Evolutionary conservation across 2,888 invertebrate genomes (phyloP).

Genomic region (Diarsia brunnea): DNA sequence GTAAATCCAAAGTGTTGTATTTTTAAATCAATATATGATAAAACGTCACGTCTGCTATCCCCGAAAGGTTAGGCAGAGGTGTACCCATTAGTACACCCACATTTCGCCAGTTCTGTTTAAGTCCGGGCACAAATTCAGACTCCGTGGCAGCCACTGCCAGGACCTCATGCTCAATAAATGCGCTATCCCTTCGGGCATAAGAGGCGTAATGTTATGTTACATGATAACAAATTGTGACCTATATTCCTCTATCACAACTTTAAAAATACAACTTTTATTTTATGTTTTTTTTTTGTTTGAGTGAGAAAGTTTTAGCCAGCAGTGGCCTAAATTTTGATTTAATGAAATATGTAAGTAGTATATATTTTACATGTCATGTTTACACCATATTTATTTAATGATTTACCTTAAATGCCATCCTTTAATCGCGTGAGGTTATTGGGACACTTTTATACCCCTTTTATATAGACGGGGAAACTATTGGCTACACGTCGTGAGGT

Average conservation of each 20-base stretch:
- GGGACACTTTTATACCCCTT: not conserved
- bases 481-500: too few species aligned
- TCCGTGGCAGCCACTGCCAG: too few species aligned
- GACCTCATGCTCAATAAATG: too few species aligned
- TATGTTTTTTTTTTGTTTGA: not conserved
- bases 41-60: too few species aligned
- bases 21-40: not conserved
- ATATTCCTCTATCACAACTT: not conserved
- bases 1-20: not conserved
- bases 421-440: not conserved
- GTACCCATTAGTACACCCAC: too few species aligned
- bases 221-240: not conserved
- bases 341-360: slow-evolving; percentile 9
- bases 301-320: not conserved
- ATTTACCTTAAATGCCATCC: not conserved
- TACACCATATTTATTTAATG: not conserved
- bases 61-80: too few species aligned
- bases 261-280: not conserved
- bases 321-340: slow-evolving; percentile 3
- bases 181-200: too few species aligned
- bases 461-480: too few species aligned
- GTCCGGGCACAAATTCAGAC: too few species aligned
- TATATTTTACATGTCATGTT: slow-evolving; percentile 35
- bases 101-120: too few species aligned
- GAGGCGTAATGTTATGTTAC: not conserved